Evolutionary conservation across 2,888 invertebrate species (phyloP), one percentile per base, ranked within the genome.

Genomic region (Drosophila sordidapex): DNA sequence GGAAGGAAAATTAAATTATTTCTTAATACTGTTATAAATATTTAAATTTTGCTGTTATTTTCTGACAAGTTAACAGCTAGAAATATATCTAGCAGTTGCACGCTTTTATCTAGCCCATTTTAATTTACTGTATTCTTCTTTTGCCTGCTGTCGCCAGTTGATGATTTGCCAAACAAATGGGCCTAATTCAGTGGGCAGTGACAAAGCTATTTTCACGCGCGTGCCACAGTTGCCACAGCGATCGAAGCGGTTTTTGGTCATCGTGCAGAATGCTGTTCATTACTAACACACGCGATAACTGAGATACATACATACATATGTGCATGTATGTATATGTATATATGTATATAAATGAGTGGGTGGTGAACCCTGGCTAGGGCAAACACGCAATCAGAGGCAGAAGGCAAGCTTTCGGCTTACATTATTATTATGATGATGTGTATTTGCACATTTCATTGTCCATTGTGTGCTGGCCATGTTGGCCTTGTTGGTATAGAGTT

Each of bases 181-280:
- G 38, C n/a, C 57, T 71, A 75, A 70, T 75, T 74, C 62, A 38
- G 51, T 51, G 61, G 54, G 35, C 70, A 73, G 52, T 74, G 88
- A 75, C 73, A 74, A 60, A 63, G 70, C 79, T 57, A 80, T 69
- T 76, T 87, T 80, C 79, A 84, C 76, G 72, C 71, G 64, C 79
- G 87, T 86, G 85, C 78, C 82, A 76, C 89, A 81, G 84, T 82
- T 79, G 65, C 70, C 69, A 56, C 65, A 69, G 61, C 57, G 52
- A 62, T 69, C 25, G 48, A 46, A 31, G 40, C 21, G 25, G 54
- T 15, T 52, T n/a, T 18, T 31, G 33, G 25, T 49, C 35, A 40
- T 38, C 21, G 29, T 31, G 38, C 29, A 29, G 46, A 43, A 49
- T 49, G 25, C 33, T 51, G 59, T n/a, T 40, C 63, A 70, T 74